Evolutionary conservation across 1,140 invertebrate genomes (phyloP), one percentile per base, ranked within the genome.

Genomic region (Ceratosolen solmsi): DNA sequence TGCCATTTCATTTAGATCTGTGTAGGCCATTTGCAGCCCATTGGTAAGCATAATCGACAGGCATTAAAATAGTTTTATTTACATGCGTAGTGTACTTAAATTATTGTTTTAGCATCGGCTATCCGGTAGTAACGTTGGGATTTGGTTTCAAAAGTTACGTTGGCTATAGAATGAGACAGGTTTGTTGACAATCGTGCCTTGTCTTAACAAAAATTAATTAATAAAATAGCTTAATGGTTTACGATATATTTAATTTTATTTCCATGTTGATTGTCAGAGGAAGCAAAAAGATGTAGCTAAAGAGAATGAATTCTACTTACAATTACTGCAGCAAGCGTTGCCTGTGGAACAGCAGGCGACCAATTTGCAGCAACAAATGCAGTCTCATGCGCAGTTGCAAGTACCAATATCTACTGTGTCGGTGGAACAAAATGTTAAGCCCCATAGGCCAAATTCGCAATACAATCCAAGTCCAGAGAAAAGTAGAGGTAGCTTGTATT

Each of bases 1-100:
- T 97, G 92, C 96, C 96, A 82, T 96, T 96, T 91, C 96, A 97
- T 92, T 93, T 98, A 91, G 98, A 98, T 93, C 94, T 99, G 79
- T 99, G 98, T 94, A 94, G 98, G 89, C 98, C 98, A 80, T 98
- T 99, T 92, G 98, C 98, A 85, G 98, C 98, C 85, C 98, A 99
- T 92, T 99, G 98, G 96, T 97, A 93, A 92, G 92, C 51, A 27
- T 7, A 46, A 49, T 79, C 63, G 51, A 70, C 63, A 56, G 74
- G 49, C 9, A 15, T 3, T 38, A 68, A n/a, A 58, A 58, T 58
- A 4, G 15, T 58, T 13, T 8, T 25, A 58, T 2, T 25, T 25
- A 58, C 0, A 51, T 27, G 65, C 73, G n/a, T 33, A 63, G 46
- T 79, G 68, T 77, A 75, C 70, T 58, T 74, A 63, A 71, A 68